These are phyloP conservation scores for Melipona beecheii DNA, from an alignment of 2,888 invertebrate genomes.

Conservation along the genomic window DNA sequence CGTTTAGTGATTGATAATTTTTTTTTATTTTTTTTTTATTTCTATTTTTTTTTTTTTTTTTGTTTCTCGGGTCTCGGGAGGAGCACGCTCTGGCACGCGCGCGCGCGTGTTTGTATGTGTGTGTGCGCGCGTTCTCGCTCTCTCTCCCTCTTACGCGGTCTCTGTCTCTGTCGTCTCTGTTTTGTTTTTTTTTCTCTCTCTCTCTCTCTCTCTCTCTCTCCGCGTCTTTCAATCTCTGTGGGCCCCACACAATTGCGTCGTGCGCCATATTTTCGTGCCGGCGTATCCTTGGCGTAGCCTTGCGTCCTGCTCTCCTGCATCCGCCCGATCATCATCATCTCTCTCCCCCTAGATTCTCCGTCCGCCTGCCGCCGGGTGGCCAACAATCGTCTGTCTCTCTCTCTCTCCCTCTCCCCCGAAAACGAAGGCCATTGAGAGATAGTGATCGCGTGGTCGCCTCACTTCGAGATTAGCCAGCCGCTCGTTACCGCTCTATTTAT, in stretches of 20 bases:
- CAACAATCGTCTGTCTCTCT: too few species aligned
- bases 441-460: too few species aligned
- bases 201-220: not conserved
- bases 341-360: not conserved
- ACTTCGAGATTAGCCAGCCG: constrained; percentile 17
- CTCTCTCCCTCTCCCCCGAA: not conserved
- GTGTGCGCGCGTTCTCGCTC: not conserved
- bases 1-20: constrained; percentile 60
- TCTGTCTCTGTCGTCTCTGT: not conserved
- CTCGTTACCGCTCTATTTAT: constrained; percentile 33
- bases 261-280: constrained; percentile 11
- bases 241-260: not conserved
- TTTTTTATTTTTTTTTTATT: not conserved
- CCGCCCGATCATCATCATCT: constrained; percentile 16
- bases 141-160: constrained; percentile 7
- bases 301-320: not conserved
- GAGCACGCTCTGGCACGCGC: constrained; percentile 10
- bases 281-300: constrained; percentile 41
- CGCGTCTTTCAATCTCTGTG: constrained; percentile 11
- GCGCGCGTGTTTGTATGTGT: not conserved
- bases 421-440: too few species aligned
- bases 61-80: constrained; percentile 19
- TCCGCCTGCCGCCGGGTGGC: not conserved
- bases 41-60: not conserved
- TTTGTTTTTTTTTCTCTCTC: not conserved